Conservation (phyloP, 2,888 invertebrate genomes). For the Himalopsyche anomala region DNA sequence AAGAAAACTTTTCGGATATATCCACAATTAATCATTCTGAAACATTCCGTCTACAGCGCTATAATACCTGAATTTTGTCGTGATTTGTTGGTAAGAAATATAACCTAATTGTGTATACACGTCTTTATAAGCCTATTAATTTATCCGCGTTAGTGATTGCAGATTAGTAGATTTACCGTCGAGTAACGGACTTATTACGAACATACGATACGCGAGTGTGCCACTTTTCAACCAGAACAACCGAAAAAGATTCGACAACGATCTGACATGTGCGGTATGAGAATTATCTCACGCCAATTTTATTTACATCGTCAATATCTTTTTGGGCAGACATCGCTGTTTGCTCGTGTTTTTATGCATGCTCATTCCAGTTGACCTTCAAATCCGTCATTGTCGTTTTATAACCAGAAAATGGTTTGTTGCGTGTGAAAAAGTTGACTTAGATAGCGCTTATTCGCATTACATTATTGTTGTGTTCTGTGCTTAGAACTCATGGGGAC, state of each 20-base stretch:
- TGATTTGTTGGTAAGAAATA: no score
- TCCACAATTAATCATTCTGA: background rate
- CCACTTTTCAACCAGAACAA: background rate
- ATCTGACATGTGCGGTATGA: conserved; percentile 4
- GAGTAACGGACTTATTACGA: conserved; percentile 14
- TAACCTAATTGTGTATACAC: no score
- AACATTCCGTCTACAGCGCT: background rate
- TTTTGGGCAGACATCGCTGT: background rate
- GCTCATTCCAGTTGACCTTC: no score
- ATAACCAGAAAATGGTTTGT: no score
- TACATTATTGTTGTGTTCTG: background rate
- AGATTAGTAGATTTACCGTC: background rate
- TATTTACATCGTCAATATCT: background rate
- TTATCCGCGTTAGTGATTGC: background rate
- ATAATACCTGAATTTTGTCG: no score
- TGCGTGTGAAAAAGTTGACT: no score
- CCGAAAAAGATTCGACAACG: background rate
- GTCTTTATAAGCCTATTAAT: no score
- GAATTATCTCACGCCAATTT: background rate
- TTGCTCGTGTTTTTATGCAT: no score
- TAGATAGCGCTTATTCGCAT: background rate
- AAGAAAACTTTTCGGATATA: no score
- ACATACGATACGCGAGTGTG: background rate
- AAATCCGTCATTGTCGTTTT: no score
- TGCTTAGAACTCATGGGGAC: background rate